phyloP scores from a whole-genome alignment of 2,113 vertebrate genomes.

The Saccopteryx leptura region DNA sequence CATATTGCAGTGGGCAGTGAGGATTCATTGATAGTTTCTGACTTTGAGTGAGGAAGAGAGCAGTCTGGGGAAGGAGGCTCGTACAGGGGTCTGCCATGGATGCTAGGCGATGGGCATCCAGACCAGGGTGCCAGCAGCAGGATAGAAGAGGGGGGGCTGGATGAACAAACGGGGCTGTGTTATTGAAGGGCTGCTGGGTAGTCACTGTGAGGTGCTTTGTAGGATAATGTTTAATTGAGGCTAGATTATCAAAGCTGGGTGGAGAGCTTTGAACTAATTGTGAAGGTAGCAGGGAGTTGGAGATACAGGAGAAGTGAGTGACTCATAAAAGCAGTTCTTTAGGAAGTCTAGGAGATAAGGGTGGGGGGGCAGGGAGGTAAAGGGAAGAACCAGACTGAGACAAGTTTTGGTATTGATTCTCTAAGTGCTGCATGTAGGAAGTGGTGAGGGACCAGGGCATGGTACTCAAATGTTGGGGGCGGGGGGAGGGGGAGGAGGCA shows the following conservation, averaged over 20 bases:
- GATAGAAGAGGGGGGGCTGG: neutral
- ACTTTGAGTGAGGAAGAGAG: neutral
- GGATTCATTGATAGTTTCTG: neutral
- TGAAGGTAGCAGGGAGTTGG: conserved; percentile 26
- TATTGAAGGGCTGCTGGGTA: neutral
- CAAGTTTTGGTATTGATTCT: neutral
- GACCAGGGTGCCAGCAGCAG: neutral
- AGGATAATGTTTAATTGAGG: neutral
- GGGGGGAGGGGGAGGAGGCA: neutral
- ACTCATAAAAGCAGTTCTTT: conserved; percentile 18
- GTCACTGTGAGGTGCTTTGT: conserved; percentile 26
- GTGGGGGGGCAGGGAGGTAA: neutral
- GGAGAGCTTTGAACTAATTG: conserved; percentile 52
- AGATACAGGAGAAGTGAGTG: conserved; percentile 54
- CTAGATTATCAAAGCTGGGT: conserved; percentile 23
- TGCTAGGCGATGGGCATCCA: neutral
- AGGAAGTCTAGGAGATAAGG: neutral
- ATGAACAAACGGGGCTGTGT: neutral
- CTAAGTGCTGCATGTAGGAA: neutral
- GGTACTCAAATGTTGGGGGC: neutral
- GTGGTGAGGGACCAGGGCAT: neutral
- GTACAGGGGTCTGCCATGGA: neutral
- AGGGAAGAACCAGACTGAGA: neutral
- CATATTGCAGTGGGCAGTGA: neutral
- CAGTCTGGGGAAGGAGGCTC: neutral